Evolutionary conservation across 2,888 invertebrate species (phyloP).

Genomic region (Hydrotaea diabolus): DNA sequence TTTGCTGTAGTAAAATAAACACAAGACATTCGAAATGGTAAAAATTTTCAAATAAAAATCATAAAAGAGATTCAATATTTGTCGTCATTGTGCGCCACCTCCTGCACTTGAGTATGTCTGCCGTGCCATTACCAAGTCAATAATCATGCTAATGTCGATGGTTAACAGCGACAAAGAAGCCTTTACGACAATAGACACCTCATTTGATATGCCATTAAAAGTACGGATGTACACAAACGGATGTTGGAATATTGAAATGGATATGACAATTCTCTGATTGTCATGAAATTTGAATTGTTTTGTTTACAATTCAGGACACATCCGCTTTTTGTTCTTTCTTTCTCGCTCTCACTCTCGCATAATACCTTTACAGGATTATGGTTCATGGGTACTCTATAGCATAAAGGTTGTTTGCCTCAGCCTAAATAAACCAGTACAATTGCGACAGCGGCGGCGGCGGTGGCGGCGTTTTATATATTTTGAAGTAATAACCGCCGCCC

Average conservation of each 20-base stretch:
- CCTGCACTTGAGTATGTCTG: too few relatives aligned
- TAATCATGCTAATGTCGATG: not conserved
- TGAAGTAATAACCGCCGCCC: slow-evolving; percentile 46
- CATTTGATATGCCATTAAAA: not conserved
- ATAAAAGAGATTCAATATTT: too few relatives aligned
- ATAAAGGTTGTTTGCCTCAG: slow-evolving; percentile 7
- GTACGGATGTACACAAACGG: not conserved
- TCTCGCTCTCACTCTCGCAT: not conserved
- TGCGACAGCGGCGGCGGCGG: not conserved
- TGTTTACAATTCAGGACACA: slow-evolving; percentile 9
- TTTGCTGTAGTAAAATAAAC: too few relatives aligned
- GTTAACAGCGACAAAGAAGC: not conserved
- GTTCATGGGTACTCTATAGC: not conserved
- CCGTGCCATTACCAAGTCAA: too few relatives aligned
- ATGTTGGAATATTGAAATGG: not conserved
- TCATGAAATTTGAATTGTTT: not conserved
- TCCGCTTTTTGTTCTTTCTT: not conserved
- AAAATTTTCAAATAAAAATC: too few relatives aligned
- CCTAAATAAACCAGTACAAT: not conserved
- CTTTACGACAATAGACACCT: not conserved
- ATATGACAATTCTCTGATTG: not conserved
- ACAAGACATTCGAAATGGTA: too few relatives aligned
- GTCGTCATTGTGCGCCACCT: too few relatives aligned
- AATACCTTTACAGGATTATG: slow-evolving; percentile 3
- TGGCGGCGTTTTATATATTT: not conserved